These are phyloP conservation scores for Ostrea denselamellosa DNA, from an alignment of 1,140 invertebrate species.

Conservation along the genomic window DNA sequence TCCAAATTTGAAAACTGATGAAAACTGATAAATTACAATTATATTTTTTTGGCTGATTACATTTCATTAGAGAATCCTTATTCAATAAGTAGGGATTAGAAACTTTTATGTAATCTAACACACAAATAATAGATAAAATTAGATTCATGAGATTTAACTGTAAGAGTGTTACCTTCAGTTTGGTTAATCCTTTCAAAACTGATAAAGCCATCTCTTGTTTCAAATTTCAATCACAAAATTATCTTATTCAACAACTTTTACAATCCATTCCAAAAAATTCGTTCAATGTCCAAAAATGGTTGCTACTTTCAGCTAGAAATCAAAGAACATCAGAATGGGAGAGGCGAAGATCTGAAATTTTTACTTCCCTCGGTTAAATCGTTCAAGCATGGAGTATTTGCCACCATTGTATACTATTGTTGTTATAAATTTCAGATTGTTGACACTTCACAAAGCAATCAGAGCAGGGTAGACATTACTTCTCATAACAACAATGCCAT, in stretches of 20 bases:
- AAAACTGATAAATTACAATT: not conserved
- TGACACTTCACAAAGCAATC: constrained; percentile 25
- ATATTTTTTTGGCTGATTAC: not conserved
- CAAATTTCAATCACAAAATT: not conserved
- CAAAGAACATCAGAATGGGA: not conserved
- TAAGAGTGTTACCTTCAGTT: constrained; percentile 33
- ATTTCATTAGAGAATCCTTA: not conserved
- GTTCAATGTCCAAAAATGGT: not conserved
- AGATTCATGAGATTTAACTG: not conserved
- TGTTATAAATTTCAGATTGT: constrained; percentile 31
- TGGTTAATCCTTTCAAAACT: constrained; percentile 46
- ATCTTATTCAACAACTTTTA: not conserved
- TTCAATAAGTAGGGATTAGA: not conserved
- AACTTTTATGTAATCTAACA: not conserved
- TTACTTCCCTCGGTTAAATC: constrained; percentile 21
- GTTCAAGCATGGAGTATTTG: constrained; percentile 18
- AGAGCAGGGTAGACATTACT: constrained; percentile 1
- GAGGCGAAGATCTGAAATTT: not conserved
- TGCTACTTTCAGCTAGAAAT: not conserved
- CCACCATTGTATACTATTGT: constrained; percentile 20
- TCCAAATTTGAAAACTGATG: not conserved
- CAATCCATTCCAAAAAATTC: not conserved
- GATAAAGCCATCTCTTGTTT: constrained; percentile 45
- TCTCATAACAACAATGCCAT: not conserved
- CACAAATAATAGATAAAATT: not conserved